These are phyloP conservation scores for Bruchidius siliquastri DNA, from an alignment of 2,888 invertebrate species.

Conservation along the genomic window DNA sequence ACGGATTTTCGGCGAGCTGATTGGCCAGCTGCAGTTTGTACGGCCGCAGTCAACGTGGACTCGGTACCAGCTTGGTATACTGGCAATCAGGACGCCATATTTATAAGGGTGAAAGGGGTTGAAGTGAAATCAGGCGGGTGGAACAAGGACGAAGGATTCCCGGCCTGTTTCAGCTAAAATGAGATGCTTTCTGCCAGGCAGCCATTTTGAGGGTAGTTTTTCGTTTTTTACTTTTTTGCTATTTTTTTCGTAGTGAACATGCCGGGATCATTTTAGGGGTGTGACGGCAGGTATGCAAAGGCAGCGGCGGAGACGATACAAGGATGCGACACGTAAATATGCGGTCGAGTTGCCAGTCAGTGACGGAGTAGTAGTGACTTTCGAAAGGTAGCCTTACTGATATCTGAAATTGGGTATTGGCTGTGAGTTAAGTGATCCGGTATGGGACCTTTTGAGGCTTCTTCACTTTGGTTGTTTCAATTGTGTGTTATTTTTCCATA, in stretches of 20 bases:
- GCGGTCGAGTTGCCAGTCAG: neutral
- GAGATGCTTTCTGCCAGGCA: slow-evolving; percentile 56
- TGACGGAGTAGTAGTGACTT: neutral
- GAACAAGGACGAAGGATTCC: slow-evolving; percentile 47
- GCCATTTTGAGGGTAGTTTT: slow-evolving; percentile 71
- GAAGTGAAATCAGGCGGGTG: slow-evolving; percentile 50
- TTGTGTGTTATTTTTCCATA: too few relatives aligned
- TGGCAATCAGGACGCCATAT: slow-evolving; percentile 53
- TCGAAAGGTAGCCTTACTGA: neutral
- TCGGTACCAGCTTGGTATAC: slow-evolving; percentile 47
- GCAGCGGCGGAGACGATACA: neutral
- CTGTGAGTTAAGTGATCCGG: too few relatives aligned
- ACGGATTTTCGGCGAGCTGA: slow-evolving; percentile 2
- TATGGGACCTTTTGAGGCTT: too few relatives aligned
- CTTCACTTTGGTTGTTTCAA: too few relatives aligned
- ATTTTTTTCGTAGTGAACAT: slow-evolving; percentile 44
- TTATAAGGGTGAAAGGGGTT: slow-evolving; percentile 51
- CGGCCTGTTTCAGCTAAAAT: slow-evolving; percentile 50
- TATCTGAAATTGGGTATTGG: neutral
- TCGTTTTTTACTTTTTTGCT: slow-evolving; percentile 48
- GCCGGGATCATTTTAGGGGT: slow-evolving; percentile 48
- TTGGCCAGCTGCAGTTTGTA: slow-evolving; percentile 28
- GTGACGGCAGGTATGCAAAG: slow-evolving; percentile 25
- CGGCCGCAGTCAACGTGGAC: slow-evolving; percentile 42
- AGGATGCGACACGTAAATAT: neutral